phyloP scores from a whole-genome alignment of 2,113 vertebrate species.

The Coturnix japonica region DNA sequence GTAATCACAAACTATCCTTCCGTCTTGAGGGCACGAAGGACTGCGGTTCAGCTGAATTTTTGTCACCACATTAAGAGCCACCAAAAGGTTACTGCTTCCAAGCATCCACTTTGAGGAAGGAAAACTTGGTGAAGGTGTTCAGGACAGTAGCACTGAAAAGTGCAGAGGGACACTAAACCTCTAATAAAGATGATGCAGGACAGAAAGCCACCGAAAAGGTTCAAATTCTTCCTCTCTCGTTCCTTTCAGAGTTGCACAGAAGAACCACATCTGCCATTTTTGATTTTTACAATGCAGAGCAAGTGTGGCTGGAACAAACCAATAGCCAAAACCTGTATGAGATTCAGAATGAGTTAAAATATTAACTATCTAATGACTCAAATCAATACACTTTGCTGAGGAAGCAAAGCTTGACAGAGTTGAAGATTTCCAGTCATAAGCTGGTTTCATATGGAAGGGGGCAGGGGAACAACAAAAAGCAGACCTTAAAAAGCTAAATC shows the following conservation, averaged over 20 bases:
- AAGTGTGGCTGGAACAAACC: not conserved
- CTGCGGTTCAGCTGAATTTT: not conserved
- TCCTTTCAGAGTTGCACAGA: not conserved
- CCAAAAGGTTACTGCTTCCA: not conserved
- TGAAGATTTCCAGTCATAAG: not conserved
- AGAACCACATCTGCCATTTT: not conserved
- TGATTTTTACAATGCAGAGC: not conserved
- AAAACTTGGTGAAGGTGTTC: not conserved
- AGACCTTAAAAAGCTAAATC: not conserved
- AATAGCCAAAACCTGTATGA: not conserved
- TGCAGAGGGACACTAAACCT: not conserved
- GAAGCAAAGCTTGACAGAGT: not conserved
- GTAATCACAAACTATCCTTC: not conserved
- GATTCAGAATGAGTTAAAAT: not conserved
- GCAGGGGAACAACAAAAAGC: not conserved
- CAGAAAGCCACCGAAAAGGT: not conserved
- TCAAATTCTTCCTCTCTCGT: not conserved
- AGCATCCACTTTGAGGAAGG: not conserved
- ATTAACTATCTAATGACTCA: not conserved
- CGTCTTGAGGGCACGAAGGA: not conserved
- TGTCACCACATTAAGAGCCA: not conserved
- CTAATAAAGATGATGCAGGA: not conserved
- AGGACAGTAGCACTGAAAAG: accelerated
- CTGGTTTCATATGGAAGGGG: not conserved
- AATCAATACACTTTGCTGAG: not conserved